Evolutionary conservation across 2,113 vertebrate genomes (phyloP).

Genomic region (Condylura cristata): DNA sequence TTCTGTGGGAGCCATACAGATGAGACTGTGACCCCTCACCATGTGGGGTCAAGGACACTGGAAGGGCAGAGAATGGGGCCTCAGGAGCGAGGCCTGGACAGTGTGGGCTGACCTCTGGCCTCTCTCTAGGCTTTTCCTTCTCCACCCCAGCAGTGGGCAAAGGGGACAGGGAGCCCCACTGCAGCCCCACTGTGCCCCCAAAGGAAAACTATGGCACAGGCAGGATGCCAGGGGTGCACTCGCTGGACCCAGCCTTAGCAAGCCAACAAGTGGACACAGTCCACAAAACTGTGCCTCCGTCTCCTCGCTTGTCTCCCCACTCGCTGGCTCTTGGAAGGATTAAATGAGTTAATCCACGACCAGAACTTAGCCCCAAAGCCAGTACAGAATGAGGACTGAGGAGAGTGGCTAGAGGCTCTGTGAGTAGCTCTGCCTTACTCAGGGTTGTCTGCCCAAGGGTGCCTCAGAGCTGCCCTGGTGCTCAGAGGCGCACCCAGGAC

Average conservation of each 20-base stretch:
- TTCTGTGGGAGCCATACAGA: conserved; percentile 72
- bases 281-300: background rate
- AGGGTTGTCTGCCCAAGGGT: fast-evolving
- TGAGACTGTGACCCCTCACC: conserved; percentile 75
- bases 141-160: fast-evolving
- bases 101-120: background rate
- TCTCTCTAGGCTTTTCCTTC: background rate
- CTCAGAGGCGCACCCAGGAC: background rate
- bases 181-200: background rate
- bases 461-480: too few species aligned
- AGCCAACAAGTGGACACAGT: background rate
- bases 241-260: background rate
- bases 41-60: conserved; percentile 74
- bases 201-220: background rate
- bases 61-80: conserved; percentile 67
- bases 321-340: background rate
- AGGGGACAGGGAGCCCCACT: too few species aligned
- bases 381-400: fast-evolving
- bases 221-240: background rate
- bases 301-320: background rate
- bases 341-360: fast-evolving
- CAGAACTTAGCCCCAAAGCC: background rate
- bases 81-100: background rate
- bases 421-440: fast-evolving
- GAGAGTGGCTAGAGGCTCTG: fast-evolving